Percentiles rank a stretch among this genome's conserved stretches.
Conservation (phyloP, 2,113 vertebrate species). For the Poicephalus meyeri region DNA sequence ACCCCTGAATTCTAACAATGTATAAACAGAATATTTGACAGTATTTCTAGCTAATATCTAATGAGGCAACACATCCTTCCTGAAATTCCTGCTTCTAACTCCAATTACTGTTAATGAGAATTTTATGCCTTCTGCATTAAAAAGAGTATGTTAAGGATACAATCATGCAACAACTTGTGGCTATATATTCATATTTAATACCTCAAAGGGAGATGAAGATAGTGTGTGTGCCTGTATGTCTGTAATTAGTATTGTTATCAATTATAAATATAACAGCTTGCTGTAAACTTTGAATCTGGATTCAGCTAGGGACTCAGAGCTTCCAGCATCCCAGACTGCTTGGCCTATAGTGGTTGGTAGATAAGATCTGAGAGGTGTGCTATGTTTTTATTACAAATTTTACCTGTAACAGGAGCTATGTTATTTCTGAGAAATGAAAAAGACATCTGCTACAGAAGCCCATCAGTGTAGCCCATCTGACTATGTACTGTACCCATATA, state of each 20-base stretch:
- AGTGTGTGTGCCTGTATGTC: not conserved
- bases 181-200: not conserved
- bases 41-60: constrained; percentile 42
- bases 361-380: not conserved
- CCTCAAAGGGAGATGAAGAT: not conserved
- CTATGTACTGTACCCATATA: not conserved
- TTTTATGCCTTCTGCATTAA: constrained; percentile 17
- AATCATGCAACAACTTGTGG: not conserved
- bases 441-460: not conserved
- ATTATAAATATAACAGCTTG: constrained; percentile 13
- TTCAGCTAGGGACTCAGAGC: not conserved
- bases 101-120: constrained; percentile 40
- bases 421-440: constrained; percentile 29
- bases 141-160: not conserved
- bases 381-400: not conserved
- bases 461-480: not conserved
- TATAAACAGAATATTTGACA: constrained; percentile 34
- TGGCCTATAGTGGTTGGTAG: not conserved
- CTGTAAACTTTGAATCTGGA: not conserved
- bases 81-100: constrained; percentile 24
- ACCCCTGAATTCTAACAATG: not conserved
- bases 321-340: not conserved
- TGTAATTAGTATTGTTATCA: constrained; percentile 27
- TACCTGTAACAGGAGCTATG: not conserved
- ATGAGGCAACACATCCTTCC: constrained; percentile 18